Evolutionary conservation across 2,888 invertebrate genomes (phyloP).

Genomic region (Hartigia nigra): DNA sequence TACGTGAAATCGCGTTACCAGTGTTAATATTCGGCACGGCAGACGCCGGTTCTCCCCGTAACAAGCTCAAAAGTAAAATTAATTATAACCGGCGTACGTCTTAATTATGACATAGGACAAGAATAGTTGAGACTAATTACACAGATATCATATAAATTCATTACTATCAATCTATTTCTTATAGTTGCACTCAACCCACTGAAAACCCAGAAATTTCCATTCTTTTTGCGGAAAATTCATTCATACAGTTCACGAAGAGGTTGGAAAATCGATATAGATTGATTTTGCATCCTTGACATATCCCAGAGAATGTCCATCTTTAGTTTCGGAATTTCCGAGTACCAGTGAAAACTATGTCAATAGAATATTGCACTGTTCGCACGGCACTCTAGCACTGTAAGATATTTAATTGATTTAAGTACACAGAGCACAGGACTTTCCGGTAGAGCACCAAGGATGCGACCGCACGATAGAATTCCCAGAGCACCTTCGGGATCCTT

Average conservation of each 20-base stretch:
- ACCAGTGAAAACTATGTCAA: conserved; percentile 31
- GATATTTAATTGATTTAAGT: conserved; percentile 59
- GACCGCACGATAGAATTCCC: conserved; percentile 51
- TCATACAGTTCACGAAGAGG: conserved; percentile 4
- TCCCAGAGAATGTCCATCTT: neutral
- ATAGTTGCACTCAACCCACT: neutral
- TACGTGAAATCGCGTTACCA: conserved; percentile 7
- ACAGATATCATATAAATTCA: neutral
- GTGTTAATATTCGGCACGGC: conserved; percentile 14
- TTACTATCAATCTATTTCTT: neutral
- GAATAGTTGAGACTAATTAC: neutral
- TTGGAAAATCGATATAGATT: neutral
- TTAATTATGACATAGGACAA: conserved; percentile 11
- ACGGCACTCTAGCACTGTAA: conserved; percentile 33
- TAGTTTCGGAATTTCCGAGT: neutral
- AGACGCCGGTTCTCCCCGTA: conserved; percentile 8
- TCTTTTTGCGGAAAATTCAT: neutral
- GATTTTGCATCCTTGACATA: neutral
- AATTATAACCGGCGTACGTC: conserved; percentile 15
- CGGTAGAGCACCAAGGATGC: conserved; percentile 48
- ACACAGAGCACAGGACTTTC: conserved; percentile 40
- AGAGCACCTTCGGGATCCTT: conserved; percentile 41
- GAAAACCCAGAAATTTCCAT: neutral
- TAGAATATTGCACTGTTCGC: conserved; percentile 17
- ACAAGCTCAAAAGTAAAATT: conserved; percentile 18